These are phyloP conservation scores for Malurus leucopterus DNA, from an alignment of 2,797 vertebrate genomes.

Conservation along the genomic window DNA sequence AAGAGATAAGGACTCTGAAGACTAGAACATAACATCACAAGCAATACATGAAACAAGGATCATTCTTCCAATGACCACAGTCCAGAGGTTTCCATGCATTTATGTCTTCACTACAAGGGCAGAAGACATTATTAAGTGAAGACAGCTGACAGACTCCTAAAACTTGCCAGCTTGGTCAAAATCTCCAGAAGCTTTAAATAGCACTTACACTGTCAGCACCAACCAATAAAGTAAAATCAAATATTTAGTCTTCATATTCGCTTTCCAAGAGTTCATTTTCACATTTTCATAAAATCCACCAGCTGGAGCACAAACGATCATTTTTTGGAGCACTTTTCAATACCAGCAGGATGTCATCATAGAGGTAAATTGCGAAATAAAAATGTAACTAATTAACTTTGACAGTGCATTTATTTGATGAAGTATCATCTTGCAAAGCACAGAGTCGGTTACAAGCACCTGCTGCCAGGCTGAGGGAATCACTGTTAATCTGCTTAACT, in stretches of 20 bases:
- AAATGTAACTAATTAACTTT: constrained; percentile 27
- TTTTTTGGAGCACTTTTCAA: neutral
- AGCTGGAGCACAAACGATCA: neutral
- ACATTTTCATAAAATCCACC: neutral
- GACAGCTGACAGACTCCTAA: neutral
- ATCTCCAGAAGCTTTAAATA: constrained; percentile 1
- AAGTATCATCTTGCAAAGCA: constrained; percentile 23
- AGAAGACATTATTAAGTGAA: neutral
- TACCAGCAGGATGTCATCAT: neutral
- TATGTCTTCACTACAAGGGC: neutral
- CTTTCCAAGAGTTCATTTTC: neutral
- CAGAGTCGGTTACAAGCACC: constrained; percentile 11
- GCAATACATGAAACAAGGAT: neutral
- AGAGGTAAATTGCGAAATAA: neutral
- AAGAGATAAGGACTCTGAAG: neutral
- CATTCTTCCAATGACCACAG: neutral
- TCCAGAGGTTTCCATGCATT: neutral
- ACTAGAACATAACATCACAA: neutral
- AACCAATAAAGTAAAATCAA: constrained; percentile 5
- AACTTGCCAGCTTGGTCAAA: neutral
- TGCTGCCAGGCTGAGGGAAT: constrained; percentile 26
- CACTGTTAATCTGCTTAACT: constrained; percentile 15
- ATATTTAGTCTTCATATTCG: neutral
- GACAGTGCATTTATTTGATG: neutral
- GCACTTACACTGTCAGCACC: constrained; percentile 2